Conservation (phyloP, 2,888 invertebrate species). For the Platypus cylindrus region DNA sequence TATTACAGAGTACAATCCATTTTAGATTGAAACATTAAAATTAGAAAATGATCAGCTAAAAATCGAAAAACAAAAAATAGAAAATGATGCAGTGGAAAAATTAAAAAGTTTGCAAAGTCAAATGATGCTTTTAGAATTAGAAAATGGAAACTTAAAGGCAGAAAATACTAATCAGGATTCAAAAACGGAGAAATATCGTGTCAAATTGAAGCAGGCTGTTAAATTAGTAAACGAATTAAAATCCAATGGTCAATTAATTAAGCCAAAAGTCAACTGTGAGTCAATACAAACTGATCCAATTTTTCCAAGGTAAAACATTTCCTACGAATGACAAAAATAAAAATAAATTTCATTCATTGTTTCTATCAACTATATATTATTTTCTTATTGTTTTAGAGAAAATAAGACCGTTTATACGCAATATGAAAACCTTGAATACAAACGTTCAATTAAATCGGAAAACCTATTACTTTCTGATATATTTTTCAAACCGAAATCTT, state of each 20-base stretch:
- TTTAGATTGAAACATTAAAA: slow-evolving; percentile 12
- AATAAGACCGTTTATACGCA: slow-evolving; percentile 3
- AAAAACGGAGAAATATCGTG: slow-evolving; percentile 16
- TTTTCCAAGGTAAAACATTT: too few relatives aligned
- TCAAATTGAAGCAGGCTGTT: slow-evolving; percentile 18
- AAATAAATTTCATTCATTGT: too few relatives aligned
- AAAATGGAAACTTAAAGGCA: slow-evolving; percentile 9
- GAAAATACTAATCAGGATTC: slow-evolving; percentile 11
- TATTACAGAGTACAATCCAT: background rate
- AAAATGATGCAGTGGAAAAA: slow-evolving; percentile 6
- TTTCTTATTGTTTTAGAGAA: background rate
- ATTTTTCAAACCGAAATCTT: slow-evolving; percentile 17
- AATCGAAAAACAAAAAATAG: slow-evolving; percentile 5
- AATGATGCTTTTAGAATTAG: slow-evolving; percentile 10
- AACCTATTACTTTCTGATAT: slow-evolving; percentile 17
- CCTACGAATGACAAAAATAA: too few relatives aligned
- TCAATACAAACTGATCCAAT: slow-evolving; percentile 16
- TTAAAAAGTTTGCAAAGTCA: slow-evolving; percentile 11
- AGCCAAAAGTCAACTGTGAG: slow-evolving; percentile 7
- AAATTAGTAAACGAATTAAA: slow-evolving; percentile 17
- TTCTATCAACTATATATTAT: background rate
- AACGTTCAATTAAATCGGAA: slow-evolving; percentile 10
- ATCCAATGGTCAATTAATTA: slow-evolving; percentile 16
- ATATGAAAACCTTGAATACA: slow-evolving; percentile 6
- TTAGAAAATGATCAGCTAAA: slow-evolving; percentile 13